Percentiles rank a stretch among this genome's conserved stretches.
phyloP scores from a whole-genome alignment of 2,888 invertebrate genomes.

The Rhagonycha lutea region DNA sequence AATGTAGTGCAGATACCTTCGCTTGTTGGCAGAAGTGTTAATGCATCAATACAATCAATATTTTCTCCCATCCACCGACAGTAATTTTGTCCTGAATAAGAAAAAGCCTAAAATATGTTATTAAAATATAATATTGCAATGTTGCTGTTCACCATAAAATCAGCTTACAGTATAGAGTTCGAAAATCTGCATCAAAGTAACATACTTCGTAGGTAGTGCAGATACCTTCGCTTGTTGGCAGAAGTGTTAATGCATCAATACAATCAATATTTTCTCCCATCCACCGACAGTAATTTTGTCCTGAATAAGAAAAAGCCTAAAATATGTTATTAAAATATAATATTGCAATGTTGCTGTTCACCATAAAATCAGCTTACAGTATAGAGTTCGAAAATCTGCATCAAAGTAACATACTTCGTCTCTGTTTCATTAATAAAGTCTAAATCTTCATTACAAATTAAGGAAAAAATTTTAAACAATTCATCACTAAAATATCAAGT shows the following conservation, averaged over 20 bases:
- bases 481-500: neutral
- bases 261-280: neutral
- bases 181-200: no score
- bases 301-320: neutral
- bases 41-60: neutral
- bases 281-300: neutral
- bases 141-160: neutral
- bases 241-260: neutral
- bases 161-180: no score
- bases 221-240: neutral
- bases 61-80: neutral
- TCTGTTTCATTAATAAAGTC: neutral
- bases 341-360: neutral
- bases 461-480: neutral
- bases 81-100: neutral
- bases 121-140: neutral
- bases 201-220: no score
- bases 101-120: neutral
- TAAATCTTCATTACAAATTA: neutral
- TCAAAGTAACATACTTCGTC: neutral
- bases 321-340: neutral
- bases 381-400: neutral
- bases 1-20: constrained; percentile 1
- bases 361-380: no score
- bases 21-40: neutral